Conservation (phyloP, 2,888 invertebrate species). For the Dusona sp. region DNA sequence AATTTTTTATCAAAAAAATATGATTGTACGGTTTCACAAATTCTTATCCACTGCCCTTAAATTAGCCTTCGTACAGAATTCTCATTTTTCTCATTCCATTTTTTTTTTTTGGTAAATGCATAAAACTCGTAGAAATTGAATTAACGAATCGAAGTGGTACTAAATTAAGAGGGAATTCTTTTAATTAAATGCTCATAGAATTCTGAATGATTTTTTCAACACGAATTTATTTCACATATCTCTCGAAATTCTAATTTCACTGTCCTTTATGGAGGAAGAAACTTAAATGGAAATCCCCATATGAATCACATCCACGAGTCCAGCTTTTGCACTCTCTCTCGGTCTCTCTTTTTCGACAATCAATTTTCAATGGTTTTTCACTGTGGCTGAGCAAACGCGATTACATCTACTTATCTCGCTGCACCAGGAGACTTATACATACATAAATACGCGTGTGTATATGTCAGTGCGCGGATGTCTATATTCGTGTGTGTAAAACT, state of each 20-base stretch:
- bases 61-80: too few species aligned
- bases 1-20: too few species aligned
- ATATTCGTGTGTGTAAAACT: neutral
- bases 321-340: neutral
- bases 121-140: neutral
- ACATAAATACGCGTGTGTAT: neutral
- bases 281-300: slow-evolving; percentile 3
- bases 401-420: slow-evolving; percentile 48
- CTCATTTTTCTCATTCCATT: too few species aligned
- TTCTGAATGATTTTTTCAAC: neutral
- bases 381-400: slow-evolving; percentile 50
- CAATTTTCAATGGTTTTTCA: slow-evolving; percentile 68
- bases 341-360: slow-evolving; percentile 57
- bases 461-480: neutral
- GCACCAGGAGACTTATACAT: neutral
- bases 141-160: neutral
- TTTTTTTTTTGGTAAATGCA: neutral
- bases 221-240: neutral
- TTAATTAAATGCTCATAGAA: neutral
- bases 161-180: neutral
- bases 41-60: too few species aligned
- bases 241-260: neutral
- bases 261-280: neutral
- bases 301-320: neutral
- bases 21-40: too few species aligned